Conservation (phyloP, 2,797 vertebrate species). For the Heterohyrax brucei region DNA sequence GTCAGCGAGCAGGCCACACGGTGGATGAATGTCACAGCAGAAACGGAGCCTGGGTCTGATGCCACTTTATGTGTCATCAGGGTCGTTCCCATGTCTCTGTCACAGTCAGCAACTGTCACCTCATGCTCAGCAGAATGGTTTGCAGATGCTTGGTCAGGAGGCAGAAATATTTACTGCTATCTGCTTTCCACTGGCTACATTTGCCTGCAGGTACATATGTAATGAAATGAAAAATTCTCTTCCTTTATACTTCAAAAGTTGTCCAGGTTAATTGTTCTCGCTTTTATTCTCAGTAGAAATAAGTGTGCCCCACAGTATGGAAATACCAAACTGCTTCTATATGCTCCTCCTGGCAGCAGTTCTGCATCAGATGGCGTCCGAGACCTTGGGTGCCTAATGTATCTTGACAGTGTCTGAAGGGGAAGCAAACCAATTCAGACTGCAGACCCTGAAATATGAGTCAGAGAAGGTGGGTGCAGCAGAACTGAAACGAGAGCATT, state of each 20-base stretch:
- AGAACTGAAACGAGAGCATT: slow-evolving; percentile 74
- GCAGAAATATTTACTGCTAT: slow-evolving; percentile 68
- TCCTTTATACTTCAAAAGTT: slow-evolving; percentile 66
- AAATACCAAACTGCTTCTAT: slow-evolving; percentile 71
- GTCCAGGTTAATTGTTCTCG: slow-evolving; percentile 52
- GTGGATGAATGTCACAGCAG: slow-evolving; percentile 78
- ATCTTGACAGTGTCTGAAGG: slow-evolving; percentile 81
- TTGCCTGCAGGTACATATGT: slow-evolving; percentile 57
- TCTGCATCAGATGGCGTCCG: slow-evolving; percentile 65
- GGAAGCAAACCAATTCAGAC: slow-evolving; percentile 74
- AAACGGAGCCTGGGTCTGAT: slow-evolving; percentile 74
- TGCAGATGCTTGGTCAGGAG: slow-evolving; percentile 72
- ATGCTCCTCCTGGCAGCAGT: slow-evolving; percentile 74
- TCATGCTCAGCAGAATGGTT: slow-evolving; percentile 67
- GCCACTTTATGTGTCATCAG: slow-evolving; percentile 72
- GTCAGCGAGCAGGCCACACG: slow-evolving; percentile 72
- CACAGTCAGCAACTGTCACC: slow-evolving; percentile 79
- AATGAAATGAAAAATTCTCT: slow-evolving; percentile 67
- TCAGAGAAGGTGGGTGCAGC: slow-evolving; percentile 47
- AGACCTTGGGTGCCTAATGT: slow-evolving; percentile 78
- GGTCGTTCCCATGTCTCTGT: slow-evolving; percentile 79
- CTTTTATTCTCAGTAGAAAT: slow-evolving; percentile 73
- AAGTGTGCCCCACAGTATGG: neutral
- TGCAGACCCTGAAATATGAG: slow-evolving; percentile 77
- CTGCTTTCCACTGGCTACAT: slow-evolving; percentile 63